Conservation (phyloP, 2,113 vertebrate genomes). For the Laterallus jamaicensis region DNA sequence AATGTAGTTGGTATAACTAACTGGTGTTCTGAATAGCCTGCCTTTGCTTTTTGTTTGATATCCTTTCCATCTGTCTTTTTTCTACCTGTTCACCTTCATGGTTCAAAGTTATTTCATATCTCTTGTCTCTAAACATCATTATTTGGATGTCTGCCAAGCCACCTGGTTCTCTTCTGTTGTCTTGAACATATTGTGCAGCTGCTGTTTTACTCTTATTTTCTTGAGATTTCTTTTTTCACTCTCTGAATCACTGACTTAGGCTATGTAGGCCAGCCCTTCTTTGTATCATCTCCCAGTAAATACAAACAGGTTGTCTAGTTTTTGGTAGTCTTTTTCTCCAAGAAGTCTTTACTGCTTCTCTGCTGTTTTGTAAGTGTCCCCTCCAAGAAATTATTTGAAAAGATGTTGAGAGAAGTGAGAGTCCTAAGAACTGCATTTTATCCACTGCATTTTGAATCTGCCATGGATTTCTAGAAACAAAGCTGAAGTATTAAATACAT, state of each 20-base stretch:
- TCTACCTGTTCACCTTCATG: not conserved
- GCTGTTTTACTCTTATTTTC: not conserved
- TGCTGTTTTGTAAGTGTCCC: not conserved
- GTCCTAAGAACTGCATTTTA: not conserved
- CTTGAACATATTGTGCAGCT: not conserved
- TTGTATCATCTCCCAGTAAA: not conserved
- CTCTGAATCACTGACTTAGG: not conserved
- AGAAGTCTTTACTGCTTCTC: not conserved
- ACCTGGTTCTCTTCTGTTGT: slow-evolving; percentile 2
- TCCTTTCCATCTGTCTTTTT: not conserved
- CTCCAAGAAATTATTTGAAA: not conserved
- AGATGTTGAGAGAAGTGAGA: not conserved
- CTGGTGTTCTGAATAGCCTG: not conserved
- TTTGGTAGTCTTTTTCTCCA: not conserved
- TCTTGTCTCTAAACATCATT: not conserved
- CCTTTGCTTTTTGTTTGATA: not conserved
- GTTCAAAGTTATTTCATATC: slow-evolving; percentile 25
- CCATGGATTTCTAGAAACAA: not conserved
- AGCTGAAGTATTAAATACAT: not conserved
- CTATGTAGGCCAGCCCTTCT: not conserved
- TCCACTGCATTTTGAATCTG: not conserved
- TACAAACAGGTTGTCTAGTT: not conserved
- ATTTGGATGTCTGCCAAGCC: slow-evolving; percentile 16
- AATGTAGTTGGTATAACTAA: not conserved
- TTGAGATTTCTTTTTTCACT: not conserved